phyloP scores from a whole-genome alignment of 2,797 vertebrate genomes.

The Sternarchorhynchus goeldii region DNA sequence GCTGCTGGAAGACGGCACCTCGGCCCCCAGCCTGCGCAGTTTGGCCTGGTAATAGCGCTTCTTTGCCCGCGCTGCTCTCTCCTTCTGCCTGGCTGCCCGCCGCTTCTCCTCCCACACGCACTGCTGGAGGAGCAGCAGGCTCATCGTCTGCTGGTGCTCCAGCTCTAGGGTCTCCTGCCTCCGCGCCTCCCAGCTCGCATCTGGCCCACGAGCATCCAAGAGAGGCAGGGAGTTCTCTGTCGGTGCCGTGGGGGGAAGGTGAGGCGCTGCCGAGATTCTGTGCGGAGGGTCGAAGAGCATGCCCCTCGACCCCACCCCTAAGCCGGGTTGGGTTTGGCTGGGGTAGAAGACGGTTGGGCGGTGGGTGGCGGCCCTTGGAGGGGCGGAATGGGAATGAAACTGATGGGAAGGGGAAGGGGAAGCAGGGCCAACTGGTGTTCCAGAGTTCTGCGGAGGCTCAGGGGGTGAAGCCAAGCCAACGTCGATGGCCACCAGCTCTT shows the following conservation, averaged over 20 bases:
- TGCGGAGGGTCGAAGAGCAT: conserved; percentile 30
- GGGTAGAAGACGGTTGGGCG: conserved; percentile 42
- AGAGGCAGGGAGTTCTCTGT: conserved; percentile 41
- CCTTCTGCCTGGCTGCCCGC: conserved; percentile 70
- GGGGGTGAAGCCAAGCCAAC: conserved; percentile 55
- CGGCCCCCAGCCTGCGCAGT: conserved; percentile 70
- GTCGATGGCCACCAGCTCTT: conserved; percentile 69
- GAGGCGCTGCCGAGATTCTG: conserved; percentile 34
- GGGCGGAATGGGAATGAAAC: conserved; percentile 41
- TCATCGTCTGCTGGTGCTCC: conserved; percentile 79
- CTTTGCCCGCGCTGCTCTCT: conserved; percentile 76
- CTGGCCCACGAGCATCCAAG: conserved; percentile 32
- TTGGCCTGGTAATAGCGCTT: conserved; percentile 77
- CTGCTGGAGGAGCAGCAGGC: conserved; percentile 74
- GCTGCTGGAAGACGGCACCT: conserved; percentile 64
- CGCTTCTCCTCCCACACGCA: conserved; percentile 75
- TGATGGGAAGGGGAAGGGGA: conserved; percentile 33
- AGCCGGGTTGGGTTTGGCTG: conserved; percentile 32
- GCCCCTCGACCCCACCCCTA: conserved; percentile 24
- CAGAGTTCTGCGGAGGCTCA: conserved; percentile 44
- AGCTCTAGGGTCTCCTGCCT: conserved; percentile 58
- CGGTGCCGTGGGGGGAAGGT: conserved; percentile 18
- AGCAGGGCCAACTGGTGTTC: conserved; percentile 38
- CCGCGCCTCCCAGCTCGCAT: conserved; percentile 43
- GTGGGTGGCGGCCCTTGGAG: conserved; percentile 24